Conservation (phyloP, 2,113 vertebrate species). For the Pterocles burchelli region DNA sequence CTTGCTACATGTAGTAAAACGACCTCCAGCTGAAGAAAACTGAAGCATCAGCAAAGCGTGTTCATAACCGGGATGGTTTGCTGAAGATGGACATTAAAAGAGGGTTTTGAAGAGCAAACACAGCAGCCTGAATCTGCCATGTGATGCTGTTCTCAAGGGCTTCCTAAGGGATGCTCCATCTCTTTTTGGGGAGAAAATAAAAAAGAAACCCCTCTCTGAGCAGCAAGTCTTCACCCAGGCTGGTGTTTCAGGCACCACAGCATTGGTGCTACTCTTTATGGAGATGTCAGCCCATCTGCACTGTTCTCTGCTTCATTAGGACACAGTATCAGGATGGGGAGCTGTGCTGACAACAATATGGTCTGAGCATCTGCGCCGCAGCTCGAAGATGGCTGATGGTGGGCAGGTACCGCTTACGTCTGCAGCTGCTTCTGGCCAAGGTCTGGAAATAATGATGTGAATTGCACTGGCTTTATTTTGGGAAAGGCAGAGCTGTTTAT, state of each 20-base stretch:
- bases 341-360: background rate
- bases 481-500: background rate
- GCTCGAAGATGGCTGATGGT: background rate
- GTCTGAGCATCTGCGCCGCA: background rate
- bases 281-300: background rate
- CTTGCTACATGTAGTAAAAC: rapidly evolving
- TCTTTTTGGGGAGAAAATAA: background rate
- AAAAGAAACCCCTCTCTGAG: background rate
- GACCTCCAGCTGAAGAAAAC: background rate
- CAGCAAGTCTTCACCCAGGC: no score
- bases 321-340: background rate
- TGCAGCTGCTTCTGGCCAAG: background rate
- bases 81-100: background rate
- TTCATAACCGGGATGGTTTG: background rate
- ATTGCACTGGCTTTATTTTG: background rate
- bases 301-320: background rate
- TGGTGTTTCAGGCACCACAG: background rate
- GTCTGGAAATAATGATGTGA: background rate
- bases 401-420: rapidly evolving
- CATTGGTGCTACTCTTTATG: background rate
- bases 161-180: background rate
- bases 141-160: background rate
- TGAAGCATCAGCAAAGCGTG: background rate
- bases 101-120: background rate
- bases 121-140: rapidly evolving